A percentile compares a stretch with the other conserved stretches of the same genome.
phyloP scores from a whole-genome alignment of 2,888 invertebrate genomes.

The Unio pictorum region DNA sequence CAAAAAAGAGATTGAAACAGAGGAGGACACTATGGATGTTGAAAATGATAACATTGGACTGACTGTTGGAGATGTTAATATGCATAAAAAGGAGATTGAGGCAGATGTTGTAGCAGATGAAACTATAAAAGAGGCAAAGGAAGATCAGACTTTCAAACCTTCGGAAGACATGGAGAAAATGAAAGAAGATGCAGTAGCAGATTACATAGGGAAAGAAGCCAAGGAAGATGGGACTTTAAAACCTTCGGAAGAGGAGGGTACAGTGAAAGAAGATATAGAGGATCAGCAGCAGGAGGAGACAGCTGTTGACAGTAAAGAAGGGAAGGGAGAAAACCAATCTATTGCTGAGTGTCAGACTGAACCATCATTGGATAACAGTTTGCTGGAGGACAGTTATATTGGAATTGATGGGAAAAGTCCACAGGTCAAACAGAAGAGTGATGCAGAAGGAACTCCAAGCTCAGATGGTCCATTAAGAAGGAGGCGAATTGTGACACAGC shows the following conservation, averaged over 20 bases:
- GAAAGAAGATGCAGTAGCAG: slow-evolving; percentile 3
- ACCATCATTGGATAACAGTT: background rate
- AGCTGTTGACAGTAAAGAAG: background rate
- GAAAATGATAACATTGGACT: background rate
- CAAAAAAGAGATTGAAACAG: background rate
- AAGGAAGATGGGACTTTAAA: slow-evolving; percentile 4
- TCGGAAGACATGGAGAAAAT: background rate
- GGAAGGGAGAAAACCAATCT: background rate
- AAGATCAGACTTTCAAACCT: slow-evolving; percentile 1
- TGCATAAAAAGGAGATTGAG: slow-evolving; percentile 4
- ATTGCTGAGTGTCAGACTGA: background rate
- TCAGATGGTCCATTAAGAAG: background rate
- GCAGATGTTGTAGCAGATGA: slow-evolving; percentile 3
- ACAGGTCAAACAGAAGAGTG: background rate
- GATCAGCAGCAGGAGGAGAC: background rate
- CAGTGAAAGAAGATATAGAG: no score
- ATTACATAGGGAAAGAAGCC: background rate
- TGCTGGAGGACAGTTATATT: background rate
- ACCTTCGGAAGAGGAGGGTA: background rate
- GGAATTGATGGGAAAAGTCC: background rate
- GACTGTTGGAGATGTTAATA: slow-evolving; percentile 3
- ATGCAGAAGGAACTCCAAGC: background rate
- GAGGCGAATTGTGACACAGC: no score
- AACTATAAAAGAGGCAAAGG: background rate
- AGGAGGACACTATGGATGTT: background rate